A percentile compares a stretch with the other conserved stretches of the same genome.
phyloP scores from a whole-genome alignment of 2,797 vertebrate genomes.

The Urocyon cinereoargenteus region DNA sequence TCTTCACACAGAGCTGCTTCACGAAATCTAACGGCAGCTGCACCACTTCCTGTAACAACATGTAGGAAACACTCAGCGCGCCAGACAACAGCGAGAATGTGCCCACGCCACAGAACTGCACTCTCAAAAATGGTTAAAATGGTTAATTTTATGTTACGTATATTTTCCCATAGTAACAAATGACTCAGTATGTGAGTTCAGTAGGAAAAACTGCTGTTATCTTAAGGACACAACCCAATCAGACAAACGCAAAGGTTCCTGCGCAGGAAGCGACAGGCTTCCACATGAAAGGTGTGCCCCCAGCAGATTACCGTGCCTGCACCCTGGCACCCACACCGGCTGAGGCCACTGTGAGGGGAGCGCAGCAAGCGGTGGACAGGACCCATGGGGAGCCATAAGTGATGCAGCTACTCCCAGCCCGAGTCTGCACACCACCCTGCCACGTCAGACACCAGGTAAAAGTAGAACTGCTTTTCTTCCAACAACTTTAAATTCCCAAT shows the following conservation, averaged over 20 bases:
- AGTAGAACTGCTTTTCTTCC: not conserved
- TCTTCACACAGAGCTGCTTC: constrained; percentile 95
- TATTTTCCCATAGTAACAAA: not conserved
- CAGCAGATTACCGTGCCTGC: not conserved
- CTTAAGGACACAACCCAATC: not conserved
- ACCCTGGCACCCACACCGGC: not conserved
- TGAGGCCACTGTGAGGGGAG: not conserved
- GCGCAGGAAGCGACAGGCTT: not conserved
- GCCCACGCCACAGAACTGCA: not conserved
- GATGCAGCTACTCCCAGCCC: not conserved
- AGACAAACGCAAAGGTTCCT: not conserved
- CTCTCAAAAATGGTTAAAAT: not conserved
- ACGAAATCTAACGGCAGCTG: constrained; percentile 97
- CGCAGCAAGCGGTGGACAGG: rapidly evolving
- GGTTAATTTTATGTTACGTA: not conserved
- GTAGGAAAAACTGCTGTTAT: not conserved
- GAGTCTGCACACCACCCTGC: too few relatives aligned
- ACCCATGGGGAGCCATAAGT: not conserved
- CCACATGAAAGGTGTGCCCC: not conserved
- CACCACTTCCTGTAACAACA: constrained; percentile 91
- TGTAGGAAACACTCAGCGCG: not conserved
- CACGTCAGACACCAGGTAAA: not conserved
- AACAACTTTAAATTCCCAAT: not conserved
- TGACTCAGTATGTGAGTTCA: not conserved
- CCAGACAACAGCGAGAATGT: not conserved